These are phyloP conservation scores for Pammene aurita DNA, from an alignment of 2,888 invertebrate species.

Conservation along the genomic window DNA sequence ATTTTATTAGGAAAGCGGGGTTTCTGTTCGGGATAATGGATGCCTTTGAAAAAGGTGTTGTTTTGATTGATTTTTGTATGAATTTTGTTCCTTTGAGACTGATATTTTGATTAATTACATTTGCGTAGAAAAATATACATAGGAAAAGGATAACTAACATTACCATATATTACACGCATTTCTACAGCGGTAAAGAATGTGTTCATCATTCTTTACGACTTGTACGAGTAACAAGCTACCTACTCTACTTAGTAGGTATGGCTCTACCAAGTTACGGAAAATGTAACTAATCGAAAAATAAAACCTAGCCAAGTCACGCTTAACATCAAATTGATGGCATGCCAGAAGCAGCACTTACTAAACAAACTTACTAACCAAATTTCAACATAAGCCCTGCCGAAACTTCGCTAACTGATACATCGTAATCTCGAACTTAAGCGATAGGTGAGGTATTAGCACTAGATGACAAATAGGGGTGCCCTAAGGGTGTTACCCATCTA, in stretches of 20 bases:
- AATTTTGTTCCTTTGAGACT: neutral
- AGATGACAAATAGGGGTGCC: constrained; percentile 39
- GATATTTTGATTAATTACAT: neutral
- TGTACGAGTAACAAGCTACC: too few relatives aligned
- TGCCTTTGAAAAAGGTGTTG: constrained; percentile 5
- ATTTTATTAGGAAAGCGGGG: constrained; percentile 36
- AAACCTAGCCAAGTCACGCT: neutral
- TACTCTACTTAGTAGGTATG: neutral
- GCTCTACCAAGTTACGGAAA: neutral
- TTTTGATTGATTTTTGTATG: neutral
- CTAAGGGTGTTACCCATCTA: constrained; percentile 28
- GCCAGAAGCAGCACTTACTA: constrained; percentile 16
- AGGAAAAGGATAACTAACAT: neutral
- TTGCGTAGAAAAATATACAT: neutral
- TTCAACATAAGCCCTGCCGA: constrained; percentile 10
- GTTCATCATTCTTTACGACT: too few relatives aligned
- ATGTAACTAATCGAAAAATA: neutral
- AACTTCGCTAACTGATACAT: constrained; percentile 31
- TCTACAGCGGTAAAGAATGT: too few relatives aligned
- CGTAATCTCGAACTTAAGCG: constrained; percentile 33
- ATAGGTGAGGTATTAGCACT: constrained; percentile 34
- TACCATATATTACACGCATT: too few relatives aligned
- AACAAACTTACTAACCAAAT: constrained; percentile 26
- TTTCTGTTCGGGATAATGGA: constrained; percentile 25
- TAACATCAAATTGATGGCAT: constrained; percentile 6